Evolutionary conservation across 2,797 vertebrate species (phyloP), one percentile per base, ranked within the genome.

Genomic region (Pitangus sulphuratus): DNA sequence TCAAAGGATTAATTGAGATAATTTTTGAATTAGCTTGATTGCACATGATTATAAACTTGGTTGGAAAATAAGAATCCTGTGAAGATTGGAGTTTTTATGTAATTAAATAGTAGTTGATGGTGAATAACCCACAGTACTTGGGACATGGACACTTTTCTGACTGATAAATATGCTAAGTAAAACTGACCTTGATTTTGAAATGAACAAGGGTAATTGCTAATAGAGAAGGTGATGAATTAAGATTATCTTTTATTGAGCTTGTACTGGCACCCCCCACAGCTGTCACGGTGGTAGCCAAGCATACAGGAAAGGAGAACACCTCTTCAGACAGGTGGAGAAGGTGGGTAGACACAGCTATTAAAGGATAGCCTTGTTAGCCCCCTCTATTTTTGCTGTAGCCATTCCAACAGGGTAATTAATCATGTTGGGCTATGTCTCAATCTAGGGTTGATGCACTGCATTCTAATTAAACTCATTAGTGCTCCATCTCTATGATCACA

Each of bases 111-210:
- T 22, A 65, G 9, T 12, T 72, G 64, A 64, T 47, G 53, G 58
- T 87, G 54, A 72, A 65, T 80, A 84, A 19, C 39, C 39, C 30
- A 7, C 28, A 45, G 42, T 33, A 45, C n/a, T 68, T 15, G 5
- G 33, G 51, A 60, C 37, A 19, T 7, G 42, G 78, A 16, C 39
- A 9, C 30, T 75, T 18, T 62, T 66, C 35, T 64, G 51, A 56
- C 69, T 84, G 33, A 72, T 50, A 94, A 65, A 53, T 87, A 13
- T 13, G 50, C 53, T 77, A 51, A 77, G 28, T 89, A 68, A 94
- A 90, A 56, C 40, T 84, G 84, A 91, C 66, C 93, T 80, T 91
- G 44, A 44, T 93, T 88, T 79, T 83, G 42, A 90, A 93, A 71
- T 60, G 77, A 68, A 57, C 77, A 86, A 95, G 84, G 53, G 45